Base-by-base conservation (phyloP, 2,888 invertebrate species). In the Gnatocerus cornutus region DNA sequence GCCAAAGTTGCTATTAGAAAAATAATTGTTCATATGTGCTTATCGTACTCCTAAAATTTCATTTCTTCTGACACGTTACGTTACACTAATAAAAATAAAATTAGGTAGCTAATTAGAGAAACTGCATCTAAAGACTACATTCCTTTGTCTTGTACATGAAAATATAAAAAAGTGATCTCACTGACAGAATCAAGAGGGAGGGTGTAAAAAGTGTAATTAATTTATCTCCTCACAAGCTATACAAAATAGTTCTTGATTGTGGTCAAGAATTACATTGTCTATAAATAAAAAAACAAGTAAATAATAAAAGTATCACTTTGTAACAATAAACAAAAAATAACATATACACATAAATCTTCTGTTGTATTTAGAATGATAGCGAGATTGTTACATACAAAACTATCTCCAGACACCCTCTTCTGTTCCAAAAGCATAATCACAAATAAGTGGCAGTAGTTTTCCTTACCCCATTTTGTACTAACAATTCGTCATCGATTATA, bases 301-400 rank as follows among this genome's bases (percentile, higher is more conserved):
- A 78, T 76, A 82, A 81, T 79, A 79, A 81, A 80, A 80, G 80
- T 83, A 83, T 84, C 83, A 84, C 84, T 81, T 83, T 82, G 78
- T 82, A 83, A 83, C 83, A 83, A 82, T 80, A 80, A 81, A 79
- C 80, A 81, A 78, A 82, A 80, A 63, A 76, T 79, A 82, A 82
- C 80, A 83, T 82, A 79, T 81, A 82, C 81, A 82, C 80, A 81
- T 76, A 74, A 75, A 74, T 69, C 77, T 76, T 76, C 71, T 75
- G 76, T 74, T 75, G 76, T 73, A 77, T 73, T 74, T 71, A 69
- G 74, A 74, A 73, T 58, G 63, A 63, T 58, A 63, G 29, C 21
- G 14, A 14, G 46, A 27, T 37, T 45, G 50, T 33, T 52, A 33
- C 45, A 46, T 62, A 69, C 56, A 63, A 69, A 69, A 63, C 58